Percentiles rank a stretch among this genome's conserved stretches.
Evolutionary conservation across 2,113 vertebrate genomes (phyloP).

Genomic region (Rhinolophus ferrumequinum): DNA sequence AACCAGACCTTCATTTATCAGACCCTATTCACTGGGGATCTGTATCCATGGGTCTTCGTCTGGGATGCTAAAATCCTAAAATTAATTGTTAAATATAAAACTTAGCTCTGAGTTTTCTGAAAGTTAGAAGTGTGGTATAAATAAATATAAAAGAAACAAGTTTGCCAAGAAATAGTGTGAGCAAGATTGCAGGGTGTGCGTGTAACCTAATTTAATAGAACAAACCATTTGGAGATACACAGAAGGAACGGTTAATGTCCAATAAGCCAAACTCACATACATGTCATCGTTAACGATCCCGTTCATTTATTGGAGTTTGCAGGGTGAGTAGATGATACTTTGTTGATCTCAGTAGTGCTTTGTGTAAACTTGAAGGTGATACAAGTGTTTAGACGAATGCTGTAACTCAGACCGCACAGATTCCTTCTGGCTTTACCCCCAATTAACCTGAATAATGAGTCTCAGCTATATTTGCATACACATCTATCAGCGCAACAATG

Average conservation of each 20-base stretch:
- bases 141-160: neutral
- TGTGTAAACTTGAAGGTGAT: neutral
- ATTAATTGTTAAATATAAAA: neutral
- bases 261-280: neutral
- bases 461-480: neutral
- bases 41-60: rapidly evolving
- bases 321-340: too few species aligned
- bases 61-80: neutral
- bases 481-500: too few species aligned
- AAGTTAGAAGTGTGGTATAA: neutral
- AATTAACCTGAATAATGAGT: neutral
- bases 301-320: neutral
- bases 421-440: neutral
- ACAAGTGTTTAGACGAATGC: neutral
- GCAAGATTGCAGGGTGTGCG: neutral
- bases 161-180: neutral
- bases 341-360: neutral
- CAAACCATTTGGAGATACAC: neutral
- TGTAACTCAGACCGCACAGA: neutral
- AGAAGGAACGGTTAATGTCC: neutral
- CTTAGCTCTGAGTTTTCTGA: neutral
- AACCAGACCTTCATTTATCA: neutral
- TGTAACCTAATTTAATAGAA: neutral
- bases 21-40: rapidly evolving
- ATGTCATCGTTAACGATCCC: neutral